These are phyloP conservation scores for Aurelia coerulea DNA, from an alignment of 30 jellyfish, hydroid and myxozoan species.

Conservation along the genomic window DNA sequence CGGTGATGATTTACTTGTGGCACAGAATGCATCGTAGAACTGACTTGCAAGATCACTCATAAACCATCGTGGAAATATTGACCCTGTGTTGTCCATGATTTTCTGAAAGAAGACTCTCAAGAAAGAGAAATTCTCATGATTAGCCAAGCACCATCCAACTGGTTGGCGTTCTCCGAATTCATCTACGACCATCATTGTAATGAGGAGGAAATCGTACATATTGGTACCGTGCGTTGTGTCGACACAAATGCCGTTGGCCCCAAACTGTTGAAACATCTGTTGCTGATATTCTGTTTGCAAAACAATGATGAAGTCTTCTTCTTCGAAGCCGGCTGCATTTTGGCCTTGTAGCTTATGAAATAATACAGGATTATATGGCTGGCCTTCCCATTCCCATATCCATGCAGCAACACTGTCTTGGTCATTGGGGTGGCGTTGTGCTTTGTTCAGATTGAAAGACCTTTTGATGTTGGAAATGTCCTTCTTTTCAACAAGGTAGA, in stretches of 20 bases:
- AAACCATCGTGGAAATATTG: slow-evolving; percentile 37
- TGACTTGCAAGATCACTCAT: slow-evolving; percentile 58
- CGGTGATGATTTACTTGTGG: slow-evolving; percentile 14
- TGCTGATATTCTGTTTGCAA: slow-evolving; percentile 54
- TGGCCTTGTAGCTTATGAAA: slow-evolving; percentile 9
- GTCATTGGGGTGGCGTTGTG: slow-evolving; percentile 22
- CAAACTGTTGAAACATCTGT: slow-evolving; percentile 7
- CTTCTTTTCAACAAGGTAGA: slow-evolving; percentile 12
- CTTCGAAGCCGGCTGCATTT: neutral
- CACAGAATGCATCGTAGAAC: slow-evolving; percentile 44
- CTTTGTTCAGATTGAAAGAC: neutral
- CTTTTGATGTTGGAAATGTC: slow-evolving; percentile 37
- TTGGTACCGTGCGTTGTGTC: slow-evolving; percentile 63
- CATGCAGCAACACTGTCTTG: neutral
- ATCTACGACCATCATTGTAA: slow-evolving; percentile 35
- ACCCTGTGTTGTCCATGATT: slow-evolving; percentile 20
- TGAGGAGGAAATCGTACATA: slow-evolving; percentile 40
- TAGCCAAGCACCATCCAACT: slow-evolving; percentile 54
- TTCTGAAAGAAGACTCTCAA: slow-evolving; percentile 2
- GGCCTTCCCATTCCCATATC: slow-evolving; percentile 10
- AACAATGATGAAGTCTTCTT: slow-evolving; percentile 36
- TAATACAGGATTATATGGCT: neutral
- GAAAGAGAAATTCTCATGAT: slow-evolving; percentile 21
- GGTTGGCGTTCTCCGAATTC: slow-evolving; percentile 60
- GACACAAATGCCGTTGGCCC: slow-evolving; percentile 36